A percentile compares a stretch with the other conserved stretches of the same genome.
These are phyloP conservation scores for Eretmochelys imbricata DNA, from an alignment of 2,113 vertebrate genomes.

Conservation along the genomic window DNA sequence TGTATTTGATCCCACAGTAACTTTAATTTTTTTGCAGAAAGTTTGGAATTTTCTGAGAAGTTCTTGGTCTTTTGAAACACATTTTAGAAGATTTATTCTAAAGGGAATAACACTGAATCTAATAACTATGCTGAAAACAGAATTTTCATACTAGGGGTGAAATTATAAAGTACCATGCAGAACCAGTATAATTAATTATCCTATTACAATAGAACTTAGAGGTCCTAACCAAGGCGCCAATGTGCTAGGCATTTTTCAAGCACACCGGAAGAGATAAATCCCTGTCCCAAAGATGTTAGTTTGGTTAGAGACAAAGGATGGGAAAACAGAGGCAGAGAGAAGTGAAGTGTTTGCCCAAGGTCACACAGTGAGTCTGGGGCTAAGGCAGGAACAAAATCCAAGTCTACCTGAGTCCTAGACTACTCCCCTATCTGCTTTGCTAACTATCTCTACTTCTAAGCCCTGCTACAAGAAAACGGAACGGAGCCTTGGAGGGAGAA, in stretches of 20 bases:
- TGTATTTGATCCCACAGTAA: background rate
- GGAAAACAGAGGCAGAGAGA: background rate
- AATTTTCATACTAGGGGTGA: background rate
- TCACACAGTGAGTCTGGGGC: background rate
- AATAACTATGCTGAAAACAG: background rate
- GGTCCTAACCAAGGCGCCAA: background rate
- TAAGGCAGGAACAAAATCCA: background rate
- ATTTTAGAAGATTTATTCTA: background rate
- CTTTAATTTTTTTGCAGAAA: background rate
- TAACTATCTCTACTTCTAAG: background rate
- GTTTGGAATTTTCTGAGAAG: background rate
- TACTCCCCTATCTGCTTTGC: background rate
- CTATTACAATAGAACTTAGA: background rate
- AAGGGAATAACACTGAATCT: background rate
- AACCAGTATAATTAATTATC: background rate
- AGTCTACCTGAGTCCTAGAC: background rate
- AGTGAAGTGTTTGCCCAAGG: background rate
- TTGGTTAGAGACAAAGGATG: background rate
- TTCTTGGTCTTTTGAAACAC: slow-evolving; percentile 1
- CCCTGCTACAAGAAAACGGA: background rate
- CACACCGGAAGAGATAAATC: background rate
- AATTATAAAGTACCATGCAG: background rate
- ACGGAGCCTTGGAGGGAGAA: background rate
- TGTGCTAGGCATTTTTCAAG: background rate
- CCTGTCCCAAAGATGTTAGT: background rate